Evolutionary conservation across 2,113 vertebrate species (phyloP).

Genomic region (Oncorhynchus kisutch): DNA sequence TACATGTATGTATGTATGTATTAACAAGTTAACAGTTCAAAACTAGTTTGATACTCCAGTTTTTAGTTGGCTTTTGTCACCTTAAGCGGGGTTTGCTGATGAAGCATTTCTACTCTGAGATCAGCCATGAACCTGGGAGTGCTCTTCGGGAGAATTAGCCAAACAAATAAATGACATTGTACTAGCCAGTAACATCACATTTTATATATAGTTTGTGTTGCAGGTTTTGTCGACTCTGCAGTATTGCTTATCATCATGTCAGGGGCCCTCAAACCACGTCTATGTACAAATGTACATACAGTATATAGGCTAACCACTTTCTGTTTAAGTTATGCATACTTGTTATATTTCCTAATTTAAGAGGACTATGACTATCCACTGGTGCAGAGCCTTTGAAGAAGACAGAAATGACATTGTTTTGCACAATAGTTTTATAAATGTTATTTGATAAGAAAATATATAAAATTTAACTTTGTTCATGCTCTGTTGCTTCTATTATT

Average conservation of each 20-base stretch:
- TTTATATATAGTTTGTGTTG: conserved; percentile 55
- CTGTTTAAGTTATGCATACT: conserved; percentile 79
- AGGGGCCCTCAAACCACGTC: conserved; percentile 69
- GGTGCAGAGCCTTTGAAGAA: conserved; percentile 78
- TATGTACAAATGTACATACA: conserved; percentile 75
- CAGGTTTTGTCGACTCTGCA: conserved; percentile 71
- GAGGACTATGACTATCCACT: conserved; percentile 76
- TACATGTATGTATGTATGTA: conserved; percentile 58
- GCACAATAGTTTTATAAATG: conserved; percentile 87
- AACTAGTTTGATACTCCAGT: conserved; percentile 62
- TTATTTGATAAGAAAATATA: conserved; percentile 73
- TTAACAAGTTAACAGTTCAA: conserved; percentile 40
- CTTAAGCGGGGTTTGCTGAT: too few relatives aligned
- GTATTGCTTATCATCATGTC: conserved; percentile 62
- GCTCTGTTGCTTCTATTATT: conserved; percentile 82
- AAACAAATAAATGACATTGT: conserved; percentile 38
- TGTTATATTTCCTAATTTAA: conserved; percentile 81
- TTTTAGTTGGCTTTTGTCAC: conserved; percentile 47
- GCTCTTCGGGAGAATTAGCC: conserved; percentile 55
- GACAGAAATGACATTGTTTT: conserved; percentile 84
- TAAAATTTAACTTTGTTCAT: conserved; percentile 66
- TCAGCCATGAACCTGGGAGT: conserved; percentile 58
- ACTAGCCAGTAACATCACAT: conserved; percentile 42
- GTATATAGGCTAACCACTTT: conserved; percentile 72
- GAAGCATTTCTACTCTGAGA: conserved; percentile 41